phyloP scores from a whole-genome alignment of 2,797 vertebrate genomes.

The Myotis pilosus region DNA sequence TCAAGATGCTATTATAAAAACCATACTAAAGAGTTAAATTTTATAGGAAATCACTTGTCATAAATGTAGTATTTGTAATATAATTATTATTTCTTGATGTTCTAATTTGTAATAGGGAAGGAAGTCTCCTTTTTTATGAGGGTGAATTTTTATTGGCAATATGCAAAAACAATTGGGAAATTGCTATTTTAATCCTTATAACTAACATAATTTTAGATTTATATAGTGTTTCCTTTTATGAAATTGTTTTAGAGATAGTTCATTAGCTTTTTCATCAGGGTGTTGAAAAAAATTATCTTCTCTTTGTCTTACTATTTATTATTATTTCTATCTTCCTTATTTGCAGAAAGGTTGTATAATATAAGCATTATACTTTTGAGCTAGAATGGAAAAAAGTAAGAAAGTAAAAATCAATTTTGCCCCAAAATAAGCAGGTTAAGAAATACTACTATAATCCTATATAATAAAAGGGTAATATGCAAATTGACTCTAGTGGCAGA shows the following conservation, averaged over 20 bases:
- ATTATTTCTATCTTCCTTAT: not conserved
- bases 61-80: not conserved
- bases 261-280: not conserved
- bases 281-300: not conserved
- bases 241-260: not conserved
- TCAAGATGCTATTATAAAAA: not conserved
- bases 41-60: not conserved
- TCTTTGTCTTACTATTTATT: not conserved
- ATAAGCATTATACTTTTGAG: not conserved
- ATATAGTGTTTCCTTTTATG: not conserved
- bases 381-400: not conserved
- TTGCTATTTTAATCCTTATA: not conserved
- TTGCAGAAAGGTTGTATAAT: not conserved
- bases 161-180: not conserved
- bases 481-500: no score
- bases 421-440: not conserved
- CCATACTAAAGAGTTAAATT: not conserved
- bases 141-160: not conserved
- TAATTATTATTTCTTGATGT: slow-evolving; percentile 2
- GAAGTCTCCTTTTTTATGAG: not conserved
- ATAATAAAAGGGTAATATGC: no score
- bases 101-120: not conserved
- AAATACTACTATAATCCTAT: not conserved
- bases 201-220: not conserved
- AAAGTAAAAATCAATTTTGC: not conserved